Conservation (phyloP, 2,888 invertebrate species). For the Brachyptera risi region DNA sequence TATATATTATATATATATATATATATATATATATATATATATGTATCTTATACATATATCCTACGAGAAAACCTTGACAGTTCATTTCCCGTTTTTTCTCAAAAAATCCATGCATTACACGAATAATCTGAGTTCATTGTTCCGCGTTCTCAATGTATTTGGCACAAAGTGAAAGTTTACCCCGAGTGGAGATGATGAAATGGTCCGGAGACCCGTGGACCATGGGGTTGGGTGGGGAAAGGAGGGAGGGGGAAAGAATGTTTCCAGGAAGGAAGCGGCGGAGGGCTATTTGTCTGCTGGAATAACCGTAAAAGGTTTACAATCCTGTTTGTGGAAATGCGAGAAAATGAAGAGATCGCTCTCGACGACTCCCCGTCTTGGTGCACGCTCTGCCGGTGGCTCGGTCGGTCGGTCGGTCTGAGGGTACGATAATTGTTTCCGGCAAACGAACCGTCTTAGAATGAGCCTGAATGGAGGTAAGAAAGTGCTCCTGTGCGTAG, state of each 20-base stretch:
- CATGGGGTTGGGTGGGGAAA: background rate
- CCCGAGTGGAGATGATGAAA: background rate
- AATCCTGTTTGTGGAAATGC: constrained; percentile 20
- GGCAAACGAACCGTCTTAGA: background rate
- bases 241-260: background rate
- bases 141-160: constrained; percentile 4
- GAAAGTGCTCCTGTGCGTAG: too few relatives aligned
- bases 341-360: constrained; percentile 13
- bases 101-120: too few relatives aligned
- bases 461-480: too few relatives aligned
- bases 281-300: constrained; percentile 12
- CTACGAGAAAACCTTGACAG: too few relatives aligned
- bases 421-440: background rate
- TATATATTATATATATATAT: too few relatives aligned
- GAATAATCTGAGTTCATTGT: too few relatives aligned
- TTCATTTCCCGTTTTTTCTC: too few relatives aligned
- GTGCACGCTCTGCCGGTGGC: background rate
- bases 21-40: too few relatives aligned
- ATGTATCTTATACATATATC: too few relatives aligned
- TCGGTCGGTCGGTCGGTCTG: too few relatives aligned
- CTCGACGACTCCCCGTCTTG: background rate
- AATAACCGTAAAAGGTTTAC: constrained; percentile 18
- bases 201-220: background rate
- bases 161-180: constrained; percentile 1
- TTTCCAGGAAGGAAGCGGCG: constrained; percentile 14